phyloP scores from a whole-genome alignment of 2,888 invertebrate genomes.

The Polietes domitor region DNA sequence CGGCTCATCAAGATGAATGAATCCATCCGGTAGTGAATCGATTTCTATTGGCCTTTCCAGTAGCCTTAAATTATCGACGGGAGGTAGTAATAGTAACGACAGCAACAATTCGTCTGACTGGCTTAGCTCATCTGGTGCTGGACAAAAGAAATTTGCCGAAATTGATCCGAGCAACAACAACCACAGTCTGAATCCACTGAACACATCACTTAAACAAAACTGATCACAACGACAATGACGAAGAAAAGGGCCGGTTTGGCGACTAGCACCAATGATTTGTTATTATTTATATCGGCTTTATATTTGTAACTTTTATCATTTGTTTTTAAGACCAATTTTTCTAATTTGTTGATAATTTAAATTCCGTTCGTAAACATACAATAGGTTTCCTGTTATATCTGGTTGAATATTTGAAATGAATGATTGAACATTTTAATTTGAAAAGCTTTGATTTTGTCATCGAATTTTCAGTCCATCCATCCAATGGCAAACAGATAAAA shows the following conservation, averaged over 20 bases:
- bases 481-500: background rate
- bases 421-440: background rate
- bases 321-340: background rate
- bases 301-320: conserved; percentile 8
- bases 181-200: conserved; percentile 68
- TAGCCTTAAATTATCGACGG: conserved; percentile 74
- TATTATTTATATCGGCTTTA: conserved; percentile 16
- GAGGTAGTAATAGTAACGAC: conserved; percentile 63
- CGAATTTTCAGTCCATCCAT: background rate
- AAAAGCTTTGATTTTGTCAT: too few species aligned
- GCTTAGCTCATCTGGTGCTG: conserved; percentile 67
- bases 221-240: conserved; percentile 41
- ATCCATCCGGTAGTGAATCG: conserved; percentile 75
- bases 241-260: conserved; percentile 11
- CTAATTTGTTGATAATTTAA: background rate
- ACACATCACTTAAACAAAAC: conserved; percentile 74
- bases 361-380: too few species aligned
- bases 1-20: conserved; percentile 76
- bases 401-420: too few species aligned
- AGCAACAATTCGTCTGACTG: conserved; percentile 75
- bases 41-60: conserved; percentile 76
- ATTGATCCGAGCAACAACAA: conserved; percentile 46
- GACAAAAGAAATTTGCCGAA: conserved; percentile 39
- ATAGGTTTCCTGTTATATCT: too few species aligned
- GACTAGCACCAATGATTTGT: conserved; percentile 6